Percentiles rank a stretch among this genome's conserved stretches.
Conservation (phyloP, 2,888 invertebrate genomes). For the Conomelus anceps region DNA sequence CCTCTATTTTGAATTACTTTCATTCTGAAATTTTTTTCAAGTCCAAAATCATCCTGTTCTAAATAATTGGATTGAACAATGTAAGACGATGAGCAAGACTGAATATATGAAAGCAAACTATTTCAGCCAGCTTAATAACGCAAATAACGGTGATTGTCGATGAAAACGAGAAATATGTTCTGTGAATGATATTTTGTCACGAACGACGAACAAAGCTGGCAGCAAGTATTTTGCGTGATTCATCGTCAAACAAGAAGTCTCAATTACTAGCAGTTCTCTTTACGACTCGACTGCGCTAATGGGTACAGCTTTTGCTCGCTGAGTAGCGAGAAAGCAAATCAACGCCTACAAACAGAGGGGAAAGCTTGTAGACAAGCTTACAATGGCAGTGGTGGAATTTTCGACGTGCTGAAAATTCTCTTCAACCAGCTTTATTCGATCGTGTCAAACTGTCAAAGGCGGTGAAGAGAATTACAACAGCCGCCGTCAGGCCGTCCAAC, state of each 20-base stretch:
- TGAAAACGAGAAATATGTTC: neutral
- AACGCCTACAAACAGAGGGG: neutral
- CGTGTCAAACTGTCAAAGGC: neutral
- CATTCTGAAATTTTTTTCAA: no score
- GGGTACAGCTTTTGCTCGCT: neutral
- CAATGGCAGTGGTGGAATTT: neutral
- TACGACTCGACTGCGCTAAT: neutral
- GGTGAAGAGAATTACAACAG: neutral
- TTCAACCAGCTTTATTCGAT: neutral
- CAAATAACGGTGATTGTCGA: neutral
- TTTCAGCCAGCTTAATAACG: neutral
- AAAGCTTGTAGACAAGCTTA: neutral
- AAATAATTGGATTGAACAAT: no score
- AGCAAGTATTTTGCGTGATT: neutral
- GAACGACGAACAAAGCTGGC: neutral
- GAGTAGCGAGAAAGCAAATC: no score
- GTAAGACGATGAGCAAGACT: no score
- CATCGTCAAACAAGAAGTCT: neutral
- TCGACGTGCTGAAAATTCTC: neutral
- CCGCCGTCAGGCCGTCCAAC: neutral
- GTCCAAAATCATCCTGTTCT: no score
- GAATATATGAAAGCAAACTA: neutral
- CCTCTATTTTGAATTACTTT: no score
- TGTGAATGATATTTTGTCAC: neutral
- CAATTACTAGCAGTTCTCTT: neutral